These are phyloP conservation scores for Timandra comae DNA, from an alignment of 2,888 invertebrate genomes.

Conservation along the genomic window DNA sequence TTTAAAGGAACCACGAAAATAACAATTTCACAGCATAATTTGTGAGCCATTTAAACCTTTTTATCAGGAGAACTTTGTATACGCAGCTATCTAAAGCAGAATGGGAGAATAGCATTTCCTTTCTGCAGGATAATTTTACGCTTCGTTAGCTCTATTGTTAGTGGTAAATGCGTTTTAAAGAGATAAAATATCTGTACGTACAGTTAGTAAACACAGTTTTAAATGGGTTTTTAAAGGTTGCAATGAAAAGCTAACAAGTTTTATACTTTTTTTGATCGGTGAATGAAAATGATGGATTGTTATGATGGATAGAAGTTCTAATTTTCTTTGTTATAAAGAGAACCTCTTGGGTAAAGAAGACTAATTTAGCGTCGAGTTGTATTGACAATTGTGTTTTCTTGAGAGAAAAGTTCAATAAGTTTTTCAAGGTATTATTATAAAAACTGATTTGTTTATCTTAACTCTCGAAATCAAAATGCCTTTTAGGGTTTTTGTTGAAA, in stretches of 20 bases:
- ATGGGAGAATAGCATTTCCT: slow-evolving; percentile 55
- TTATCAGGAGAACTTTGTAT: slow-evolving; percentile 67
- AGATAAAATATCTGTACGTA: slow-evolving; percentile 34
- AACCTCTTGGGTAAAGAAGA: slow-evolving; percentile 24
- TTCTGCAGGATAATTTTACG: slow-evolving; percentile 65
- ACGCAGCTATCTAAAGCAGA: slow-evolving; percentile 63
- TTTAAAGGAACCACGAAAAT: slow-evolving; percentile 55
- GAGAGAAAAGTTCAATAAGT: too few species aligned
- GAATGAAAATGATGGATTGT: slow-evolving; percentile 43
- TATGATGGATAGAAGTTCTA: slow-evolving; percentile 44
- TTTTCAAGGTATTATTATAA: too few species aligned
- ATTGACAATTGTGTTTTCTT: slow-evolving; percentile 9
- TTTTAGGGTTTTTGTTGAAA: too few species aligned
- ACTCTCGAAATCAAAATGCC: too few species aligned
- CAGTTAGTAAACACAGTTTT: slow-evolving; percentile 2
- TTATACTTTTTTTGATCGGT: too few species aligned
- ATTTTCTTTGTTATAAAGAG: slow-evolving; percentile 25
- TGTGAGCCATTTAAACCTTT: slow-evolving; percentile 68
- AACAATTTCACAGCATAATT: slow-evolving; percentile 68
- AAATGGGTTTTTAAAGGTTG: slow-evolving; percentile 1
- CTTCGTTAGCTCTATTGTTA: slow-evolving; percentile 66
- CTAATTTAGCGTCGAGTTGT: slow-evolving; percentile 35
- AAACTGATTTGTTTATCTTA: too few species aligned
- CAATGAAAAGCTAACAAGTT: slow-evolving; percentile 52
- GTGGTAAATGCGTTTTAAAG: slow-evolving; percentile 42